Evolutionary conservation across 92 coral and sea anemone species (phyloP), one percentile per base, ranked within the genome.

Genomic region (Epizoanthus ramosus): DNA sequence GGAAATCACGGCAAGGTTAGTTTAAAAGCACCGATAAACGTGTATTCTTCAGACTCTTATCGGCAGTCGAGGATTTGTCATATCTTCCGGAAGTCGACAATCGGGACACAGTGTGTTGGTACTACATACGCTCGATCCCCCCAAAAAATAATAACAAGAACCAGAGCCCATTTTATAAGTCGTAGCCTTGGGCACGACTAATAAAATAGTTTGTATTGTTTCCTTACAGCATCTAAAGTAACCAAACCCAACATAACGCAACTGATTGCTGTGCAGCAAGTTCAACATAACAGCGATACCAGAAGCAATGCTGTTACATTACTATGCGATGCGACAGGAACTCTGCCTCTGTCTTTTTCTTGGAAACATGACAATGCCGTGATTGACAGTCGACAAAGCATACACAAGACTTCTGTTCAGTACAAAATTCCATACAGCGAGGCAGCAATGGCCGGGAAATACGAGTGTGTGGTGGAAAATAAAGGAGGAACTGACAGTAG

Each of bases 391-490:
- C 58, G 24, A 2, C 16, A 35, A 4, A 39, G 41, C 63, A 7
- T 43, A 21, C 16, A 31, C 58, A 31, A 77, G 28, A 61, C 71
- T 19, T 39, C 71, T 0, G 41, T 4, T 18, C 82, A 60, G 23
- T 69, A 60, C 50, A 41, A 59, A 35, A 19, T 77, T 37, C 33
- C 17, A 18, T 33, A 2, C 2, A 23, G 0, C 14, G 22, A 5
- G 18, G 23, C 41, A 4, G 52, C 41, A 37, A 37, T 10, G 37
- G 28, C 24, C 7, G 81, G 35, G 12, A 33, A 61, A 19, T 77
- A 60, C 70, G 70, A 41, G 52, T 77, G 82, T 15, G 16, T 25
- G 9, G 82, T 61, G 1, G 50, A 22, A 39, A 77, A 77, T 57
- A 37, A 61, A 14, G 12, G 22, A 77, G 82, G 82, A 3, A 8